Evolutionary conservation across 2,888 invertebrate species (phyloP), one percentile per base, ranked within the genome.

Genomic region (Tromatobia lineatoria): DNA sequence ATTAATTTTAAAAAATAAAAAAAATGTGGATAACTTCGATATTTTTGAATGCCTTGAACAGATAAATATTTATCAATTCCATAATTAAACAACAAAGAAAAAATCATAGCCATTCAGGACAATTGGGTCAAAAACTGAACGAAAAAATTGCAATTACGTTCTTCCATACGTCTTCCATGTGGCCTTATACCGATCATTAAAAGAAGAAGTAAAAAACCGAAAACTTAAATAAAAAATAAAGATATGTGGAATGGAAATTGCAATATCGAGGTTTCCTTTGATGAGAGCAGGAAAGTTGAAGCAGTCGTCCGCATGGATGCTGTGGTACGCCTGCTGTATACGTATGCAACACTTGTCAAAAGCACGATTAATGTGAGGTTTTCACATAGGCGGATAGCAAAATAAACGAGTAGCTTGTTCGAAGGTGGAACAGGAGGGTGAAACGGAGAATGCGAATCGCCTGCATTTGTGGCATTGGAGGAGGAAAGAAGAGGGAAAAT

Each of bases 331-430:
- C 3, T 42, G 15, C 18, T 59, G 59, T 25, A 47, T 59, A 61
- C 47, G 18, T 59, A 59, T 73, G 25, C 59, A 25, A 45, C 73
- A 45, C 59, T 59, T 73, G 59, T 73, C 73, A 59, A 73, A 61
- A 25, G 59, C 59, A 59, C 59, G 73, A 73, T 73, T 73, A 73
- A 73, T 73, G 59, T 38, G 73, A 73, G 73, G 59, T 18, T 25
- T 45, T 71, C 71, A 52, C 57, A 23, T 47, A n/a, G 42, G 38
- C 47, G 67, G 52, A 57, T 18, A 25, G 71, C 34, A 6, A 47
- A 25, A 73, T 29, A 59, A 47, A 57, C 71, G 47, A 3, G 45
- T 20, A 47, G 59, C 29, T 47, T 38, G 73, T 45, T 34, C 70
- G 18, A 42, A 45, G 57, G 45, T 57, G 23, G 11, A 15, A 54